These are phyloP conservation scores for Tyto alba DNA, from an alignment of 2,113 vertebrate species.

Conservation along the genomic window DNA sequence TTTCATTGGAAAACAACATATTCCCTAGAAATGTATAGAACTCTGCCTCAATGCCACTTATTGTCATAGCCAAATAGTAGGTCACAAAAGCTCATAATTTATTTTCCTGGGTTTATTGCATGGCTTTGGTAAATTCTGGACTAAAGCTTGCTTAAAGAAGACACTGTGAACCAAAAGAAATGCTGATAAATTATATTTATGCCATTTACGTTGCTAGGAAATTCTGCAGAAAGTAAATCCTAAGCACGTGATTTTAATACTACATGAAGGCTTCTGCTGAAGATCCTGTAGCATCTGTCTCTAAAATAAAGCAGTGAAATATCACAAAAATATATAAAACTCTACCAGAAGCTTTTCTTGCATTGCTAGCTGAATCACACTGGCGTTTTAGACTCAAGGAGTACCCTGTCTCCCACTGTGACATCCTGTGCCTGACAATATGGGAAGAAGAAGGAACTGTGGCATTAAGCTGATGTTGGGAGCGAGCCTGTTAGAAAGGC, in stretches of 20 bases:
- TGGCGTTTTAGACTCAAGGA: not conserved
- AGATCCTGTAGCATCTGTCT: not conserved
- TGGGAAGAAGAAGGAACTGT: not conserved
- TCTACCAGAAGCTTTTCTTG: not conserved
- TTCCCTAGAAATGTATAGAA: not conserved
- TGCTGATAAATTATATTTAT: not conserved
- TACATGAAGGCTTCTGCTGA: not conserved
- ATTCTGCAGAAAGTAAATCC: not conserved
- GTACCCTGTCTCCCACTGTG: not conserved
- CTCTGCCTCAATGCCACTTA: not conserved
- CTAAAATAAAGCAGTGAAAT: not conserved
- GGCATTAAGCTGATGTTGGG: not conserved
- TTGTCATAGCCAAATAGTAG: not conserved
- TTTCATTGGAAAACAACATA: not conserved
- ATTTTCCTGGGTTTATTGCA: not conserved
- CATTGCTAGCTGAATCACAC: not conserved
- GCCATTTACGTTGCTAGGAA: not conserved
- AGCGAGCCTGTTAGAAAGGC: not conserved
- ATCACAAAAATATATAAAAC: not conserved
- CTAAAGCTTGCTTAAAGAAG: not conserved
- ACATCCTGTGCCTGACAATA: not conserved
- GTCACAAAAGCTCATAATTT: not conserved
- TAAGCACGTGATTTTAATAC: not conserved
- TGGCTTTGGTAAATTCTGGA: not conserved
- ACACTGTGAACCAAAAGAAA: not conserved